Base-by-base conservation (phyloP, 2,113 vertebrate genomes). In the Arothron firmamentum region DNA sequence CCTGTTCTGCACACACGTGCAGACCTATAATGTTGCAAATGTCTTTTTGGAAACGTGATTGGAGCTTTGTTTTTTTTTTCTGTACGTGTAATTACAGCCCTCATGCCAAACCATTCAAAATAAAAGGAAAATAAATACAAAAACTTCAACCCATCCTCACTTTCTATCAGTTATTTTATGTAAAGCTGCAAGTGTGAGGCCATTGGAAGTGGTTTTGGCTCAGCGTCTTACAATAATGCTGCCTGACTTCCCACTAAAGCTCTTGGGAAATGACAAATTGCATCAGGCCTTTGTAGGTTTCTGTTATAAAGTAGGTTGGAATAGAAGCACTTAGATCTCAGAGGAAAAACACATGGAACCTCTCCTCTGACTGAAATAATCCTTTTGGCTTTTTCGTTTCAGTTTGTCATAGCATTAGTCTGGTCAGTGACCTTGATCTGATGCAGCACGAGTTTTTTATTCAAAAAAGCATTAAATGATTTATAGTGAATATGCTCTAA, bases 81-180 rank as follows among this genome's bases (percentile, higher is more conserved):
- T 79, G 50, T 78, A 81, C 67, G 72, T 84, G 68, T 65, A 72
- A 71, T 59, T 74, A 71, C 75, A 64, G 78, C 25, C 25, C 25
- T 5, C 6, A 5, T 3, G 6, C 79, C 71, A 77, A 42, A 41
- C 20, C 42, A 51, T 50, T 65, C 62, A 15, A 70, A 38, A 38
- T 38, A 38, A 38, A 12, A 11, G 34, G 34, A 38, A 1, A 38
- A 12, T 38, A 38, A 38, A 38, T 38, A 38, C 34, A 38, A 11
- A 38, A 38, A 11, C 34, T 11, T 28, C 47, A 59, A 65, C 60
- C 3, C 21, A 6, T 60, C 42, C 47, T 20, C 47, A 46, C 56
- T 10, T 19, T 60, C 61, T 56, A 60, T 75, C 52, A 52, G 15
- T 45, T 14, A 45, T 45, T 16, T 45, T 49, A 16, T 65, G 19